Percentiles rank a stretch among this genome's conserved stretches.
Conservation (phyloP, 2,888 invertebrate species). For the Shargacucullia verbasci region DNA sequence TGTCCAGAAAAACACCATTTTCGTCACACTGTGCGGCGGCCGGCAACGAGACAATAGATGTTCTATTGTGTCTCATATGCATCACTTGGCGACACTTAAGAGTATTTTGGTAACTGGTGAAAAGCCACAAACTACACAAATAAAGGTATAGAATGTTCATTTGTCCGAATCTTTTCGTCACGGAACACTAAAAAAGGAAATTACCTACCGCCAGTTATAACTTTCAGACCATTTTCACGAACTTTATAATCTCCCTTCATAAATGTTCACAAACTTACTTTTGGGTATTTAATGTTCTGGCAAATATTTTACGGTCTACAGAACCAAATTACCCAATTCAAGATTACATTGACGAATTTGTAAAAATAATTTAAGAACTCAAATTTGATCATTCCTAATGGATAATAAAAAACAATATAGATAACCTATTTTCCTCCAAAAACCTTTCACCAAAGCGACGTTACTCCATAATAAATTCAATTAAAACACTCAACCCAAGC, state of each 20-base stretch:
- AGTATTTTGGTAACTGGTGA: no score
- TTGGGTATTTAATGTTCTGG: constrained; percentile 36
- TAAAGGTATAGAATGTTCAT: no score
- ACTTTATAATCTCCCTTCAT: constrained; percentile 44
- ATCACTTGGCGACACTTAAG: no score
- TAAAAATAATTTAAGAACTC: no score
- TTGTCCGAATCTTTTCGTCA: not conserved
- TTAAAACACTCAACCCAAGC: not conserved
- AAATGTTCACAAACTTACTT: constrained; percentile 47
- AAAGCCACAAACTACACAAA: no score
- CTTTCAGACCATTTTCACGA: constrained; percentile 36
- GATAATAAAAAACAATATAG: no score
- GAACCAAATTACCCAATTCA: constrained; percentile 27
- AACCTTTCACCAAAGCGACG: not conserved
- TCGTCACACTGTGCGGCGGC: no score
- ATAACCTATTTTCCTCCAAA: no score
- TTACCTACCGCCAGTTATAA: constrained; percentile 38
- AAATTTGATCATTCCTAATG: no score
- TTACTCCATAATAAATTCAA: not conserved
- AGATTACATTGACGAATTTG: not conserved
- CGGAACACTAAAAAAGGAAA: constrained; percentile 25
- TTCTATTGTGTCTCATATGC: no score
- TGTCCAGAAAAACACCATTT: no score
- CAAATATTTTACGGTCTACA: constrained; percentile 27
- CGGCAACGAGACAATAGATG: no score